These are phyloP conservation scores for Liolophura sinensis DNA, from an alignment of 1,140 invertebrate genomes.

Conservation along the genomic window DNA sequence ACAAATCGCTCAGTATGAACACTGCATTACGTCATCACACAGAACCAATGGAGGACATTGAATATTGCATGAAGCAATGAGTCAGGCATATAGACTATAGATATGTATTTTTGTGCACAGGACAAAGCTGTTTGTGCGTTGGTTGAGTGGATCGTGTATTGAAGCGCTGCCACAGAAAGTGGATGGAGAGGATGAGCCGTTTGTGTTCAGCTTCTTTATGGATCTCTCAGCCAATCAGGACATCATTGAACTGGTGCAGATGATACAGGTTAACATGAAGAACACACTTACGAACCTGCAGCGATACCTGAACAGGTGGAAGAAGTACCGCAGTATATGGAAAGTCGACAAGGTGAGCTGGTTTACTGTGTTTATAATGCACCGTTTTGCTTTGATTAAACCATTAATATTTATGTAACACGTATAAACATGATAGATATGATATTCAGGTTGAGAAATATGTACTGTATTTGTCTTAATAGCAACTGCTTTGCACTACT, in stretches of 20 bases:
- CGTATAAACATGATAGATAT: no score
- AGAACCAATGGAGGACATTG: no score
- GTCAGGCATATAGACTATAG: no score
- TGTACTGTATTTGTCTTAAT: no score
- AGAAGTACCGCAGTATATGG: slow-evolving; percentile 79
- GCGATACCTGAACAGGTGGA: slow-evolving; percentile 74
- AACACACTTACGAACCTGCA: slow-evolving; percentile 66
- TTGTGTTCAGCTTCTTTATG: slow-evolving; percentile 73
- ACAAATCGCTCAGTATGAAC: no score
- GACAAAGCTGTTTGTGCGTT: slow-evolving; percentile 75
- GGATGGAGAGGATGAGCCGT: slow-evolving; percentile 63
- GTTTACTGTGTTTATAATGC: no score
- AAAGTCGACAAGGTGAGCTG: slow-evolving; percentile 71
- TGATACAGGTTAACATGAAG: slow-evolving; percentile 70
- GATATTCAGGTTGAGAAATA: no score
- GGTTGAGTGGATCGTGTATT: slow-evolving; percentile 82
- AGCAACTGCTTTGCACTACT: no score
- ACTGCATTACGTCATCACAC: no score
- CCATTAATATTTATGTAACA: no score
- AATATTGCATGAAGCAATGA: no score
- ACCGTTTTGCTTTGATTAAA: no score
- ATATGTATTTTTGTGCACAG: slow-evolving; percentile 49
- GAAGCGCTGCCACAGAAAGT: slow-evolving; percentile 68
- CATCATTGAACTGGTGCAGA: slow-evolving; percentile 70
- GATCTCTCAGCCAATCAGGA: slow-evolving; percentile 72